phyloP scores from a whole-genome alignment of 2,113 vertebrate genomes.

The Pelobates fuscus region DNA sequence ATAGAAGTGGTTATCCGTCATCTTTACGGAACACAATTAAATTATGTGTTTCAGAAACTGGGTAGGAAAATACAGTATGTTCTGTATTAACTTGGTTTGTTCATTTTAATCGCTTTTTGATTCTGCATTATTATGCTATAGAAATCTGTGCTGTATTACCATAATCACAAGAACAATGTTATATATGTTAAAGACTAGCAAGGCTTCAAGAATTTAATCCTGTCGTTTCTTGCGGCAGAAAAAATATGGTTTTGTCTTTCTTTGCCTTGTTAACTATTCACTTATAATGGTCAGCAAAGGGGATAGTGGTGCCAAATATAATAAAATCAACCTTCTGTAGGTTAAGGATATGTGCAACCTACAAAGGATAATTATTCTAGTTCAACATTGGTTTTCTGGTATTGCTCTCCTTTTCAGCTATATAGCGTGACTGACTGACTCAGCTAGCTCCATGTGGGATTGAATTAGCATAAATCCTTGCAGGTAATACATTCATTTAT shows the following conservation, averaged over 20 bases:
- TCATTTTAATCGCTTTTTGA: neutral
- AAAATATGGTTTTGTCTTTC: neutral
- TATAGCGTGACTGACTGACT: too few relatives aligned
- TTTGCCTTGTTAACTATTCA: neutral
- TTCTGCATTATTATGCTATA: slow-evolving; percentile 6
- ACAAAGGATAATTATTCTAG: too few relatives aligned
- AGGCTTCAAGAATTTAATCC: neutral
- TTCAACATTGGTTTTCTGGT: too few relatives aligned
- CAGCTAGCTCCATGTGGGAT: too few relatives aligned
- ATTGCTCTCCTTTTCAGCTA: too few relatives aligned
- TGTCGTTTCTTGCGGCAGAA: neutral
- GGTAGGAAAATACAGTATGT: neutral
- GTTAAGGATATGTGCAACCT: too few relatives aligned
- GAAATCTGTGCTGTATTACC: neutral
- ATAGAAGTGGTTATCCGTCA: neutral
- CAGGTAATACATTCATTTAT: too few relatives aligned
- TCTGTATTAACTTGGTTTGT: neutral
- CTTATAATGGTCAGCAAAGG: too few relatives aligned
- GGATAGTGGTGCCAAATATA: too few relatives aligned
- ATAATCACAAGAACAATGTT: neutral
- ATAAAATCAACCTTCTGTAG: too few relatives aligned
- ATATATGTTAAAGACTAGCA: neutral
- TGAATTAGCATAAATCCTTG: too few relatives aligned
- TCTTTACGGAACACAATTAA: slow-evolving; percentile 7
- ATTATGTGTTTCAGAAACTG: neutral